Percentiles rank a stretch among this genome's conserved stretches.
These are phyloP conservation scores for Nibea coibor DNA, from an alignment of 2,113 vertebrate genomes.

Conservation along the genomic window DNA sequence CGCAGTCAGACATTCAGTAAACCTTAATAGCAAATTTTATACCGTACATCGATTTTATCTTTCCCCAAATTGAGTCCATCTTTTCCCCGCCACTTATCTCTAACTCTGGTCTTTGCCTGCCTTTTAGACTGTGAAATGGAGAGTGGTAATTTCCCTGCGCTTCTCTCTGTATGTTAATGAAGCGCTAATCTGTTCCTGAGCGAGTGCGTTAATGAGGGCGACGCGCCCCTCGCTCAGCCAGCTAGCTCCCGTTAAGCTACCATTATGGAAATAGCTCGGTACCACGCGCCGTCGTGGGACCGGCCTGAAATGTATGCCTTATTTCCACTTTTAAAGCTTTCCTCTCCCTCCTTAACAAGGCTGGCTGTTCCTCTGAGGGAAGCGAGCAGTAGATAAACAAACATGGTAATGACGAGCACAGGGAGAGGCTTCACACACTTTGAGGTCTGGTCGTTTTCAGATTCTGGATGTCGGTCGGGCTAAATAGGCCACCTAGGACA, in stretches of 20 bases:
- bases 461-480: constrained; percentile 62
- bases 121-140: constrained; percentile 82
- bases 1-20: constrained; percentile 24
- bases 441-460: constrained; percentile 72
- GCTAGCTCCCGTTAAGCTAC: constrained; percentile 77
- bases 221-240: constrained; percentile 71
- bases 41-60: constrained; percentile 68
- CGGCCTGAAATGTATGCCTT: constrained; percentile 76
- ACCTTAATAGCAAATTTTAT: constrained; percentile 66
- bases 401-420: constrained; percentile 79
- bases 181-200: constrained; percentile 83
- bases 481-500: constrained; percentile 78
- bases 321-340: constrained; percentile 82
- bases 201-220: constrained; percentile 82
- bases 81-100: constrained; percentile 73
- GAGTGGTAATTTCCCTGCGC: constrained; percentile 79
- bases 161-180: constrained; percentile 85
- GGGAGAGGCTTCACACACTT: constrained; percentile 70
- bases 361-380: constrained; percentile 75
- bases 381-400: constrained; percentile 79
- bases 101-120: constrained; percentile 72
- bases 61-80: constrained; percentile 73
- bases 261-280: constrained; percentile 82
- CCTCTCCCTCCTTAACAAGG: constrained; percentile 78
- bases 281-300: constrained; percentile 71